Evolutionary conservation across 1,140 invertebrate species (phyloP).

Genomic region (Stenopsyche tienmushanensis): DNA sequence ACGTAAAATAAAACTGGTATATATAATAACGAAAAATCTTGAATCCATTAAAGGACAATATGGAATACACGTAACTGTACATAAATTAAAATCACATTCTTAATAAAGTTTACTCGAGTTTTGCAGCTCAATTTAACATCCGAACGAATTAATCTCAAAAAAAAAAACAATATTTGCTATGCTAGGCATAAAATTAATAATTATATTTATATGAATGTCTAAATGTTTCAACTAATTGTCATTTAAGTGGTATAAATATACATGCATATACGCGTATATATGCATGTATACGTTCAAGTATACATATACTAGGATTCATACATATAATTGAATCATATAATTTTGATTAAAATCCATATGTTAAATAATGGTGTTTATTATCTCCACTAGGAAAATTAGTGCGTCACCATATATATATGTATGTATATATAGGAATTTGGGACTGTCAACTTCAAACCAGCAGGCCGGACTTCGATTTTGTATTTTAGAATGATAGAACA

Average conservation of each 20-base stretch:
- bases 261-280: too few relatives aligned
- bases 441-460: neutral
- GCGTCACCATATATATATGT: constrained; percentile 4
- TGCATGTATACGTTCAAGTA: too few relatives aligned
- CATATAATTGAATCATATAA: constrained; percentile 17
- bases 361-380: constrained; percentile 4
- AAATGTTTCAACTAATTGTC: constrained; percentile 38
- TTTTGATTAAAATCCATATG: neutral
- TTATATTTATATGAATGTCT: too few relatives aligned
- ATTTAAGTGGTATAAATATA: constrained; percentile 38
- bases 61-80: neutral
- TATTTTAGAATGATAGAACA: too few relatives aligned
- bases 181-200: too few relatives aligned
- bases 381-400: constrained; percentile 1
- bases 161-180: too few relatives aligned
- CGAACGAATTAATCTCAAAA: too few relatives aligned
- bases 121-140: neutral
- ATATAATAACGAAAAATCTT: neutral
- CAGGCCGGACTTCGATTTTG: neutral
- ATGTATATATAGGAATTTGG: constrained; percentile 20
- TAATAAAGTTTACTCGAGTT: neutral
- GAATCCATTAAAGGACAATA: neutral
- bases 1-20: neutral
- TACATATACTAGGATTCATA: constrained; percentile 40
- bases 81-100: neutral